Conservation (phyloP, 1,140 invertebrate species). For the Zaprionus gabonicus region DNA sequence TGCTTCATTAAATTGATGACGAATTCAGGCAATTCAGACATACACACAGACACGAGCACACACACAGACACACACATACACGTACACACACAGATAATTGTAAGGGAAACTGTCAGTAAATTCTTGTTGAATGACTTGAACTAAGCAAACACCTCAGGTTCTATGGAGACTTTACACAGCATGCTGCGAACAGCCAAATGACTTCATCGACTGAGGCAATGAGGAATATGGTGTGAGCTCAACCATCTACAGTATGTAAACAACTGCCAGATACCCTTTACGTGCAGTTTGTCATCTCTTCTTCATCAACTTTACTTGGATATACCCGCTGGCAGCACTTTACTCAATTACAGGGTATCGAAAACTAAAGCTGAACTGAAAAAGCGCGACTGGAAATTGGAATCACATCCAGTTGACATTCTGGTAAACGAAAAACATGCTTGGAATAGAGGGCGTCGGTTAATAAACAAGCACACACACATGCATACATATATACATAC, state of each 20-base stretch:
- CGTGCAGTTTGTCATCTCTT: background rate
- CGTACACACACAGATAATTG: background rate
- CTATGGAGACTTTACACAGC: background rate
- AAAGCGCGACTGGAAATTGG: conserved; percentile 32
- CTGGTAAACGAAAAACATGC: conserved; percentile 20
- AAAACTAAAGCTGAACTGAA: conserved; percentile 14
- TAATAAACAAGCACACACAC: conserved; percentile 27
- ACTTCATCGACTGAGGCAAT: conserved; percentile 16
- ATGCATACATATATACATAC: conserved; percentile 2
- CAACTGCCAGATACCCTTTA: background rate
- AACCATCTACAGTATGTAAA: background rate
- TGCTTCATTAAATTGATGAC: conserved; percentile 17
- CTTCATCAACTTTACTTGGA: background rate
- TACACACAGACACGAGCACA: background rate
- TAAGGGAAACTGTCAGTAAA: conserved; percentile 24
- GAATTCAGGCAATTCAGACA: conserved; percentile 2
- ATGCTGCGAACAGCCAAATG: conserved; percentile 32
- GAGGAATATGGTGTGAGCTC: background rate
- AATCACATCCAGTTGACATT: conserved; percentile 28
- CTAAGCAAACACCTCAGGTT: conserved; percentile 15
- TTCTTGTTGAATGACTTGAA: conserved; percentile 24
- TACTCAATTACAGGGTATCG: conserved; percentile 3
- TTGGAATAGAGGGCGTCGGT: conserved; percentile 10
- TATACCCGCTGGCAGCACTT: background rate
- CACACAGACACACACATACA: background rate